Percentiles rank a stretch among this genome's conserved stretches.
phyloP scores from a whole-genome alignment of 2,797 vertebrate species.

The Sternarchorhynchus goeldii region DNA sequence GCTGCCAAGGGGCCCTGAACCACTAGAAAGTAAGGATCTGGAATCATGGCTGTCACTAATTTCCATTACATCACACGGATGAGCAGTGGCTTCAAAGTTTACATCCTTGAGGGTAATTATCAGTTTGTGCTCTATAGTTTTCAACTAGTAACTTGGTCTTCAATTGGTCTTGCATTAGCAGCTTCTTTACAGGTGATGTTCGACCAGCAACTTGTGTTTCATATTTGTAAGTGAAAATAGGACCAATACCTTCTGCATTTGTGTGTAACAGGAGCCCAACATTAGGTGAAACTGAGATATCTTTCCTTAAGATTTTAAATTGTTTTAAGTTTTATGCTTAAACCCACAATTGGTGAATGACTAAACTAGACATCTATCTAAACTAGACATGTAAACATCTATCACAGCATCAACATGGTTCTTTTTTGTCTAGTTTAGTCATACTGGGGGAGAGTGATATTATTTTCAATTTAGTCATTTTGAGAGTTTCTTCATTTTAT shows the following conservation, averaged over 20 bases:
- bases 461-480: neutral
- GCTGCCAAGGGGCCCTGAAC: constrained; percentile 12
- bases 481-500: neutral
- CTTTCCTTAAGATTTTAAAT: too few species aligned
- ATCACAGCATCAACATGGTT: too few species aligned
- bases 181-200: neutral
- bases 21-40: constrained; percentile 29
- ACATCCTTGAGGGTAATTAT: constrained; percentile 80
- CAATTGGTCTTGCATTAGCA: neutral
- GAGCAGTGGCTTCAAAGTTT: constrained; percentile 85
- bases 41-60: constrained; percentile 79
- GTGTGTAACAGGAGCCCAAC: too few species aligned
- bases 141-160: neutral
- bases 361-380: too few species aligned
- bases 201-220: neutral
- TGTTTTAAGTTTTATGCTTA: too few species aligned
- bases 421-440: too few species aligned
- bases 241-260: too few species aligned
- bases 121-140: neutral
- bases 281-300: too few species aligned
- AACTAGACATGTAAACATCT: too few species aligned
- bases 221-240: neutral
- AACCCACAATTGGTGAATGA: too few species aligned
- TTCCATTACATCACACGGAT: constrained; percentile 83
- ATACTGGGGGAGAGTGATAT: neutral